A percentile compares a stretch with the other conserved stretches of the same genome.
Evolutionary conservation across 2,888 invertebrate species (phyloP).

Genomic region (Amphipyra tragopoginis): DNA sequence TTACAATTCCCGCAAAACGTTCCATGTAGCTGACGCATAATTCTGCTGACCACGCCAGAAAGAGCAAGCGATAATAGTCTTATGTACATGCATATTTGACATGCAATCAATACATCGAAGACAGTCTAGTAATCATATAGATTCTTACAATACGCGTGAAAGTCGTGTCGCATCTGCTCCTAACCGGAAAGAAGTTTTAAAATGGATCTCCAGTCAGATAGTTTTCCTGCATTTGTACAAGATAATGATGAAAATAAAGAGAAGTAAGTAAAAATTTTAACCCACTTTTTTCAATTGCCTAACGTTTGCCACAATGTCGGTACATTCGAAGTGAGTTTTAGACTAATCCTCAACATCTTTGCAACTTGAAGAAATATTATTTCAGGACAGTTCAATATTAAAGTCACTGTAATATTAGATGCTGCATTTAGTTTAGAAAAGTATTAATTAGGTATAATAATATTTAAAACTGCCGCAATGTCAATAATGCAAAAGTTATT

Average conservation of each 20-base stretch:
- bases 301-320: too few species aligned
- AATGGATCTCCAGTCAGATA: slow-evolving; percentile 1
- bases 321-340: too few species aligned
- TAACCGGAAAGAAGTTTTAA: background rate
- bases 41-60: slow-evolving; percentile 20
- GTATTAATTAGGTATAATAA: too few species aligned
- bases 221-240: background rate
- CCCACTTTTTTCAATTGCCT: too few species aligned
- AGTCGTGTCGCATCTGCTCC: background rate
- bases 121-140: slow-evolving; percentile 1
- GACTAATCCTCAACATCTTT: too few species aligned
- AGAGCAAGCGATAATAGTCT: slow-evolving; percentile 35
- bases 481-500: too few species aligned
- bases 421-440: too few species aligned
- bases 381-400: too few species aligned
- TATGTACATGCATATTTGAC: slow-evolving; percentile 16
- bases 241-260: background rate
- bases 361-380: too few species aligned
- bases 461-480: too few species aligned
- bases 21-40: background rate
- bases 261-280: slow-evolving; percentile 7
- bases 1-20: background rate
- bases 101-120: slow-evolving; percentile 27
- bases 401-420: too few species aligned
- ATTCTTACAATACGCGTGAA: background rate